phyloP scores from a whole-genome alignment of 2,888 invertebrate species.

The Cybosia mesomella region DNA sequence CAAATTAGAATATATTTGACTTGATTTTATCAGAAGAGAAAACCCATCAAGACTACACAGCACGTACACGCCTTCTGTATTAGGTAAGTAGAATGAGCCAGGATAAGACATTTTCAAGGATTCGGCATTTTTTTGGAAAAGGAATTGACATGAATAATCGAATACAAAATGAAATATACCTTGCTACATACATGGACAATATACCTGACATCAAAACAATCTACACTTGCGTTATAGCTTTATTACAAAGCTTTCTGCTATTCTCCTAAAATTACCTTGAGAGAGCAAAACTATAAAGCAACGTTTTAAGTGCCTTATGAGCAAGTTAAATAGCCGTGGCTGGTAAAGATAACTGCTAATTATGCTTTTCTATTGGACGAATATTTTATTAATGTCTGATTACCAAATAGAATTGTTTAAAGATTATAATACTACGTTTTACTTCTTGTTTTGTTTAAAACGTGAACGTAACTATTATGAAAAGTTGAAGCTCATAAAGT shows the following conservation, averaged over 20 bases:
- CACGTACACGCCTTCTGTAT: conserved; percentile 75
- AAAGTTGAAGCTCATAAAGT: not conserved
- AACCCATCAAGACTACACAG: conserved; percentile 79
- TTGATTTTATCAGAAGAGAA: conserved; percentile 65
- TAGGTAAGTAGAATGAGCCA: conserved; percentile 39
- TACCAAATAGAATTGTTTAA: conserved; percentile 32
- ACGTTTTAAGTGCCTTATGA: conserved; percentile 51
- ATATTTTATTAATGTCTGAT: conserved; percentile 45
- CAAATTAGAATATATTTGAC: conserved; percentile 68
- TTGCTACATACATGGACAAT: conserved; percentile 35
- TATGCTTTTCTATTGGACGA: conserved; percentile 39
- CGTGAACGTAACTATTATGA: not conserved
- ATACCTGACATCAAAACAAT: conserved; percentile 31
- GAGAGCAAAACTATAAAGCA: conserved; percentile 45
- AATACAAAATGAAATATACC: conserved; percentile 30
- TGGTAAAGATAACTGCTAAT: conserved; percentile 55
- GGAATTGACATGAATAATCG: conserved; percentile 29
- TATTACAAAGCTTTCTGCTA: conserved; percentile 32
- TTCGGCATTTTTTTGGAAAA: conserved; percentile 28
- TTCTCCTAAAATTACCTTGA: conserved; percentile 43
- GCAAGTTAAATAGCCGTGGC: conserved; percentile 56
- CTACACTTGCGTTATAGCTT: conserved; percentile 24
- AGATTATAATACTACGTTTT: conserved; percentile 14
- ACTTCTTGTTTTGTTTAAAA: conserved; percentile 26
- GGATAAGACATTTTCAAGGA: conserved; percentile 38